Evolutionary conservation across 2,797 vertebrate species (phyloP), one percentile per base, ranked within the genome.

Genomic region (Eremophila alpestris): DNA sequence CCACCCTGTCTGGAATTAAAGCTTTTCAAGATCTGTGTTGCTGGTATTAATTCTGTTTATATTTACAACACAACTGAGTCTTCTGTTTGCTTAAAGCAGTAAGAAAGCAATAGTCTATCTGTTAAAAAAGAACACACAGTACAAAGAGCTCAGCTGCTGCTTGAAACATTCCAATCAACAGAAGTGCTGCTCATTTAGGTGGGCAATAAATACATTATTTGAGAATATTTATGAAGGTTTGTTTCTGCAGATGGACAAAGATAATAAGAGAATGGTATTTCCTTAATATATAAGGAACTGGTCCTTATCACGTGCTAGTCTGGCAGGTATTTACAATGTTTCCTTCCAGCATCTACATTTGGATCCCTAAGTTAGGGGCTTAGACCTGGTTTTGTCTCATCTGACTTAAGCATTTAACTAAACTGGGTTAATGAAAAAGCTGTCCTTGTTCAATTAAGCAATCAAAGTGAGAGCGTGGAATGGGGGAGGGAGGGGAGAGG

Each of bases 101-200:
- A 69, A 88, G 46, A 64, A n/a, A 71, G 55, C 2, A 10, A 34
- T 48, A 75, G 85, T 48, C 54, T 87, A 13, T 68, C 46, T 26
- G 20, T 64, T 94, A 75, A 71, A 86, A 86, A 78, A 59, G 73
- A 94, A 46, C 40, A 86, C 7, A 14, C 22, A 71, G 38, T 58
- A 89, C 79, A 88, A 94, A 91, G 40, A 78, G 29, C 80, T 90
- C 90, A 94, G 91, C 85, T 94, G 87, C 68, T 89, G 45, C 52
- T 56, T 90, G 87, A 93, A 91, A 81, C 45, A 90, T 83, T 86
- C 46, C 43, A 65, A 41, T 81, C 40, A 83, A 79, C 69, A 94
- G 69, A 91, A 94, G 73, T 88, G 62, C 36, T 95, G 69, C 62
- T 96, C 83, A 93, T 94, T 95, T 93, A 83, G 43, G 81, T 79